These are phyloP conservation scores for Thunnus albacares DNA, from an alignment of 2,797 vertebrate genomes.

Conservation along the genomic window DNA sequence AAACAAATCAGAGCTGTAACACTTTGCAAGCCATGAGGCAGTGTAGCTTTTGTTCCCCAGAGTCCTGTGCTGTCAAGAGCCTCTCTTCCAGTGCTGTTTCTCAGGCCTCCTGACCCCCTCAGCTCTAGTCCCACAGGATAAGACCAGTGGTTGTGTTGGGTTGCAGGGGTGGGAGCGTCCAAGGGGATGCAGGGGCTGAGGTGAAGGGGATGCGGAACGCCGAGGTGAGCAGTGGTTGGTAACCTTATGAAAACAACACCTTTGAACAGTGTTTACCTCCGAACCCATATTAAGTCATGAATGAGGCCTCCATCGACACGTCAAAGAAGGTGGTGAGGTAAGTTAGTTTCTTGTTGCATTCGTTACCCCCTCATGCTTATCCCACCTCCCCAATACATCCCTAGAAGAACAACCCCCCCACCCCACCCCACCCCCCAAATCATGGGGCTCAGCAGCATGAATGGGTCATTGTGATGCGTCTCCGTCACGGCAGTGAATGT, in stretches of 20 bases:
- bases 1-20: conserved; percentile 57
- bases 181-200: conserved; percentile 52
- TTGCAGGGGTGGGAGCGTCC: conserved; percentile 49
- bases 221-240: conserved; percentile 61
- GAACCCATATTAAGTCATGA: conserved; percentile 62
- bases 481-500: conserved; percentile 85
- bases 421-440: conserved; percentile 67
- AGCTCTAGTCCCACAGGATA: conserved; percentile 64
- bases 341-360: conserved; percentile 78
- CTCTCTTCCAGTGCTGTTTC: conserved; percentile 59
- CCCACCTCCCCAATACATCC: conserved; percentile 59
- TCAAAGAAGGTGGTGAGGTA: conserved; percentile 71
- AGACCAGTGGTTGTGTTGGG: conserved; percentile 67
- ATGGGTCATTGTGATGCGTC: conserved; percentile 88
- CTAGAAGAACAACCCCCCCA: conserved; percentile 53
- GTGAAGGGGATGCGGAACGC: conserved; percentile 63
- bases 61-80: conserved; percentile 68
- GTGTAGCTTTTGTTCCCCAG: conserved; percentile 55
- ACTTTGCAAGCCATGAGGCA: conserved; percentile 51
- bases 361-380: conserved; percentile 65
- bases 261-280: conserved; percentile 69
- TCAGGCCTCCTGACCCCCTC: conserved; percentile 68
- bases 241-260: conserved; percentile 74
- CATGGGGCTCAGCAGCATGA: conserved; percentile 82
- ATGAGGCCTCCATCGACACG: conserved; percentile 64